A percentile compares a stretch with the other conserved stretches of the same genome.
These are phyloP conservation scores for Alouatta palliata DNA, from an alignment of 2,113 vertebrate genomes.

Conservation along the genomic window DNA sequence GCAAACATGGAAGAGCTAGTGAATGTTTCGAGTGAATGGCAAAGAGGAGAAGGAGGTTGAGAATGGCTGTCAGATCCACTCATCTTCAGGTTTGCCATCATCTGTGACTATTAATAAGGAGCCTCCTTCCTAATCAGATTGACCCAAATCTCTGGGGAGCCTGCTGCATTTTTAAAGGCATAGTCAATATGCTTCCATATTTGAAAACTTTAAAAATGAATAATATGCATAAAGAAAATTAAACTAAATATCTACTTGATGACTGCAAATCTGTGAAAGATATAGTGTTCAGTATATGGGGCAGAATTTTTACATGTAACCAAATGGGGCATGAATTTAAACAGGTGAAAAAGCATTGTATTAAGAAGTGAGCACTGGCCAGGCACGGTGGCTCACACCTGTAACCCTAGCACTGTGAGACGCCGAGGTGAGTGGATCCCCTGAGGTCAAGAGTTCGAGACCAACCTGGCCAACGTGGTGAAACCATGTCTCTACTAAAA, in stretches of 20 bases:
- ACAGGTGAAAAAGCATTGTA: not conserved
- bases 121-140: not conserved
- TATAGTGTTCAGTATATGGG: not conserved
- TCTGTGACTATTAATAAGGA: not conserved
- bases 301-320: slow-evolving; percentile 20
- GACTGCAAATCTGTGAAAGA: not conserved
- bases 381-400: accelerated
- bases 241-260: not conserved
- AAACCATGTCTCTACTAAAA: too few relatives aligned
- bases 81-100: not conserved
- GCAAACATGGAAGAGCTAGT: not conserved
- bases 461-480: too few relatives aligned
- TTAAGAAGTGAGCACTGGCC: not conserved
- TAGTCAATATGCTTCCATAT: slow-evolving; percentile 1
- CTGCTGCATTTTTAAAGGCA: not conserved
- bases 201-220: slow-evolving; percentile 33
- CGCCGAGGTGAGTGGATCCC: too few relatives aligned
- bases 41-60: not conserved
- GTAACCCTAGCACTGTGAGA: too few relatives aligned
- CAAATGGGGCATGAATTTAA: not conserved
- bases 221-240: slow-evolving; percentile 12
- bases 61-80: not conserved
- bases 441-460: too few relatives aligned
- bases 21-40: not conserved
- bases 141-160: not conserved